Conservation (phyloP, 2,888 invertebrate genomes). For the Eupelmus urozonus region DNA sequence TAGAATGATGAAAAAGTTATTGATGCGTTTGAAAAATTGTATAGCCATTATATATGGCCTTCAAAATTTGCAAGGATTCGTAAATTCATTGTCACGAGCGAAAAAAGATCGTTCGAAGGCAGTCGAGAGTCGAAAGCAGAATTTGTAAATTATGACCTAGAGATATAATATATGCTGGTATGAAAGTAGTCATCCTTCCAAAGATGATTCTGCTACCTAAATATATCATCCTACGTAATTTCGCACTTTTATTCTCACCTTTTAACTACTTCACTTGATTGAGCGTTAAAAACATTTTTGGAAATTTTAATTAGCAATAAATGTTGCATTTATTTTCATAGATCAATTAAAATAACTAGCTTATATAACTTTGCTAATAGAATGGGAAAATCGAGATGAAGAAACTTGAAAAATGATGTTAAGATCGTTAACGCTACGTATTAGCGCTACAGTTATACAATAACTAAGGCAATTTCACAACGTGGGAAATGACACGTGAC, state of each 20-base stretch:
- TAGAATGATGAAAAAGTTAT: too few relatives aligned
- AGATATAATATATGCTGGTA: not conserved
- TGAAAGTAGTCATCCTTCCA: constrained; percentile 17
- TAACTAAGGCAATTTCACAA: too few relatives aligned
- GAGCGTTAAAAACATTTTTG: not conserved
- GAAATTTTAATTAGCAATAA: not conserved
- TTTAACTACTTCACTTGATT: not conserved
- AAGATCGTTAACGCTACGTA: too few relatives aligned
- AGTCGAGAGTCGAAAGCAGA: not conserved
- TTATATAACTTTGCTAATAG: not conserved
- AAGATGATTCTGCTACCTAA: not conserved
- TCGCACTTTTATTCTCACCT: not conserved
- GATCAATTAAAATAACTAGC: not conserved
- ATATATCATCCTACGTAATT: constrained; percentile 9
- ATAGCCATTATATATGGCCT: too few relatives aligned
- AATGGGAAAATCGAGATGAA: not conserved
- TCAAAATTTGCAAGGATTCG: too few relatives aligned
- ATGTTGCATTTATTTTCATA: not conserved
- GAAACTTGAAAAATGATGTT: too few relatives aligned
- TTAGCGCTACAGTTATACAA: too few relatives aligned
- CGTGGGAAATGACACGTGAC: not conserved
- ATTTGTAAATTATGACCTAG: constrained; percentile 1
- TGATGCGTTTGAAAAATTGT: too few relatives aligned
- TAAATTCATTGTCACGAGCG: too few relatives aligned
- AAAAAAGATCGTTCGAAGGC: constrained; percentile 8